Evolutionary conservation across 2,113 vertebrate species (phyloP), one percentile per base, ranked within the genome.

Genomic region (Chitala chitala): DNA sequence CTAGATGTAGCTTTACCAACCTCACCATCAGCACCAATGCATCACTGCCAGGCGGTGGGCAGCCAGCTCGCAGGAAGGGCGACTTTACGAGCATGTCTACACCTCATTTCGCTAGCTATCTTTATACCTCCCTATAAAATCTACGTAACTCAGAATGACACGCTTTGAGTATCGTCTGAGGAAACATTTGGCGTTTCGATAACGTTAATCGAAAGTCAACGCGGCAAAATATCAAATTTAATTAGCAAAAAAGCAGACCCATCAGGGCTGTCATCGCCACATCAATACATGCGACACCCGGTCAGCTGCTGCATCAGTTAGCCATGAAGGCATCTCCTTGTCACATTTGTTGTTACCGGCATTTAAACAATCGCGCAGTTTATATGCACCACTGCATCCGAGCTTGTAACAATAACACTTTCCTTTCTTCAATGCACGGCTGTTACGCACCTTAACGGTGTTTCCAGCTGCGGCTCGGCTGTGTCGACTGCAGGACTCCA

Each of bases 361-460:
- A 24, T n/a, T 54, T 42, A 33, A n/a, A 12, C 2, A 22, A 53
- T 29, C 26, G 36, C 20, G 36, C 17, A 20, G 48, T 24, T 36
- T 56, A 26, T 29, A 22, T 20, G 22, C 53, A 46, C 20, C 5
- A 6, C 36, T 29, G 40, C 22, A n/a, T n/a, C n/a, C n/a, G n/a
- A n/a, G n/a, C 46, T 3, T 15, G 5, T 15, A 9, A 26, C 6
- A 7, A n/a, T 17, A 20, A 51, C 31, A 51, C 48, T 31, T 8
- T 5, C 17, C 29, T 7, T 31, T n/a, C 65, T 15, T 10, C 68
- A 20, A 3, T 12, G 31, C 15, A 12, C 10, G 2, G 15, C 44
- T 29, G 4, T 48, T 10, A 12, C 87, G 87, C 82, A 97, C 96
- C 95, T 98, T 98, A 22, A 96, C 96, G 0, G 91, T 83, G 91